Evolutionary conservation across 2,888 invertebrate species (phyloP).

Genomic region (Cephalotes varians): DNA sequence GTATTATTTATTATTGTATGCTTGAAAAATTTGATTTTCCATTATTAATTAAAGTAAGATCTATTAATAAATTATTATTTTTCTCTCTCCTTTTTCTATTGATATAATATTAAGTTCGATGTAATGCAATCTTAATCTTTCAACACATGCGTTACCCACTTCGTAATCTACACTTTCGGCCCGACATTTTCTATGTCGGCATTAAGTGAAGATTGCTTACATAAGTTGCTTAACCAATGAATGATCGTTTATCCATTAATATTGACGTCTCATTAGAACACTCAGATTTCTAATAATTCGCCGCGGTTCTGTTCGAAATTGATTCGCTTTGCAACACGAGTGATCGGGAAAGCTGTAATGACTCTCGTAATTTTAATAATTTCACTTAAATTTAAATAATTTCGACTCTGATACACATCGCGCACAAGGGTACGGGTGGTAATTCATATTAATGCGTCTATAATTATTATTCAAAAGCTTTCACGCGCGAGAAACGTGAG

Average conservation of each 20-base stretch:
- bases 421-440: neutral
- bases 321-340: constrained; percentile 35
- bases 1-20: neutral
- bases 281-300: constrained; percentile 43
- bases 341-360: neutral
- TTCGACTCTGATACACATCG: neutral
- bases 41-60: neutral
- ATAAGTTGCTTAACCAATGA: constrained; percentile 37
- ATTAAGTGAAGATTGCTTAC: constrained; percentile 41
- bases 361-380: constrained; percentile 12
- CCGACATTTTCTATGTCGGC: constrained; percentile 10
- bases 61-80: neutral
- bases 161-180: constrained; percentile 32
- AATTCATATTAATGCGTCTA: constrained; percentile 40
- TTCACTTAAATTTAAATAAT: constrained; percentile 19
- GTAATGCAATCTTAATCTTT: constrained; percentile 13
- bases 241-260: constrained; percentile 42
- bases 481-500: constrained; percentile 29
- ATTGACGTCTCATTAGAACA: constrained; percentile 43
- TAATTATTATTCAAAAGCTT: constrained; percentile 38
- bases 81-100: neutral
- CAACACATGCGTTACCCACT: constrained; percentile 21
- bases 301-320: constrained; percentile 34
- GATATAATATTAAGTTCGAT: neutral
- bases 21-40: neutral